Conservation (phyloP, 2,888 invertebrate species). For the Andrena minutula region DNA sequence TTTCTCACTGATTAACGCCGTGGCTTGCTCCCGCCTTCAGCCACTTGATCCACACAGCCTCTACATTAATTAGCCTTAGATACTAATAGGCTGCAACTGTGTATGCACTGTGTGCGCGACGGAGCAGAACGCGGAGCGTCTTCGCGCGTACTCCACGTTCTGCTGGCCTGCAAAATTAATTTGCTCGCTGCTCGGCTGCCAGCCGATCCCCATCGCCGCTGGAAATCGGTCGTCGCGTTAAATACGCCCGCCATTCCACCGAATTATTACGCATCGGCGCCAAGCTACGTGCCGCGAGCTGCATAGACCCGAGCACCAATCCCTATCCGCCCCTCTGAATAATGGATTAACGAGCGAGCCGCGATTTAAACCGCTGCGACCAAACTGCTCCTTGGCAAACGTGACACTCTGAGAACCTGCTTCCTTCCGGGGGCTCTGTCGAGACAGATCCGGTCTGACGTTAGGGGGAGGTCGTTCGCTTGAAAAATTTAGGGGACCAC, state of each 20-base stretch:
- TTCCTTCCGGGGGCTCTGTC: neutral
- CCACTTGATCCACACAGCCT: conserved; percentile 63
- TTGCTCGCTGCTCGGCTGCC: conserved; percentile 56
- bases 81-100: conserved; percentile 63
- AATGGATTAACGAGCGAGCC: conserved; percentile 46
- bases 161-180: conserved; percentile 58
- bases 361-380: conserved; percentile 39
- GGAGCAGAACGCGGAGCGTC: conserved; percentile 39
- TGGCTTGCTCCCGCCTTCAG: conserved; percentile 49
- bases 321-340: conserved; percentile 47
- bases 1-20: conserved; percentile 27
- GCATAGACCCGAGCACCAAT: conserved; percentile 18
- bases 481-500: conserved; percentile 1
- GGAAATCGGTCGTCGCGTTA: conserved; percentile 49
- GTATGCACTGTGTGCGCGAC: conserved; percentile 25
- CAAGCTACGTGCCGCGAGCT: conserved; percentile 15
- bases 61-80: conserved; percentile 70
- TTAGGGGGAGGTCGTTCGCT: neutral
- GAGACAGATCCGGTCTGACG: neutral
- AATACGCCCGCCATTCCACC: conserved; percentile 39
- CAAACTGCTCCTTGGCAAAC: conserved; percentile 13
- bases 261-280: conserved; percentile 50
- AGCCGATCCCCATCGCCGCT: conserved; percentile 58
- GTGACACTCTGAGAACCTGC: neutral
- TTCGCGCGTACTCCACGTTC: conserved; percentile 37